Evolutionary conservation across 92 coral and sea anemone species (phyloP), one percentile per base, ranked within the genome.

Genomic region (Micromussa lordhowensis): DNA sequence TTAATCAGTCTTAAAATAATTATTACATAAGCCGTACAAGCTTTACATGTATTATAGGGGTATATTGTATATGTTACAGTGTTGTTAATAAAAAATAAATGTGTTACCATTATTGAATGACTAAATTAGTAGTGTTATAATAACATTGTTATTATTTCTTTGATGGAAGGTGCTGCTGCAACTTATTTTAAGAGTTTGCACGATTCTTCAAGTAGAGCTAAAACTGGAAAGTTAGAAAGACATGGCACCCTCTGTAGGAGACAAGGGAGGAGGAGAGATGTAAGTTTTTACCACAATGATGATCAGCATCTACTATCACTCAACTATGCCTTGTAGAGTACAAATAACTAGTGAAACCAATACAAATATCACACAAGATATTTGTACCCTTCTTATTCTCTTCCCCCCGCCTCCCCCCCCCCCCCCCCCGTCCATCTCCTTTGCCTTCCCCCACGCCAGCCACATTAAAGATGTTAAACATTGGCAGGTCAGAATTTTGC

Each of bases 201-300:
- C 63, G 85, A 81, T 81, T 35, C 85, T 61, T 61, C 85, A 19
- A 81, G 36, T 26, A 81, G 85, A 63, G 58, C 85, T 53, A 81
- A 81, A 40, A 66, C 34, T 11, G 85, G 85, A 51, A 81, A 81
- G 75, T 68, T 34, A 40, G 85, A 61, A 15, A 68, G 48, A n/a
- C 85, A 81, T 49, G 57, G 58, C 53, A 81, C 28, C 68, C 85
- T 81, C 85, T 81, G 75, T 49, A 32, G 85, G 58, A 81, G 48
- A 68, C 85, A 81, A 81, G 85, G 48, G 48, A 40, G 48, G 48
- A 40, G 48, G 48, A 40, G 48, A 40, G 48, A 40, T 40, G 48
- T 40, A 40, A 40, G 3, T 4, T 40, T 40, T 40, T 40, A 0
- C 48, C 48, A 40, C 7, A 4, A 40, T 40, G 48, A 40, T 40